A percentile compares a stretch with the other conserved stretches of the same genome.
Conservation (phyloP, 2,888 invertebrate genomes). For the Acrobasis suavella region DNA sequence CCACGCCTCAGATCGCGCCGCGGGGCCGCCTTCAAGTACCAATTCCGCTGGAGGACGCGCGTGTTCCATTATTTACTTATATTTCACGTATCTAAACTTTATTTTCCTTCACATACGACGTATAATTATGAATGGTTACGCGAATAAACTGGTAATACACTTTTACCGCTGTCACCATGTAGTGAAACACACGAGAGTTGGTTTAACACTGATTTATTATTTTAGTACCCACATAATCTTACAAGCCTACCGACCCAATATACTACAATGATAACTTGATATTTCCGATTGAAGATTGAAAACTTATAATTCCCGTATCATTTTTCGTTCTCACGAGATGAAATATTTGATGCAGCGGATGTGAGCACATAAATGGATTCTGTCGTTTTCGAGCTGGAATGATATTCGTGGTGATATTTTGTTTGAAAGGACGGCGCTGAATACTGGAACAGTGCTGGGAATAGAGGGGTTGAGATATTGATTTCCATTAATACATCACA, state of each 20-base stretch:
- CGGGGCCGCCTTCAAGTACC: background rate
- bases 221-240: too few relatives aligned
- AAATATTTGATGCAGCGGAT: slow-evolving; percentile 17
- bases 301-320: slow-evolving; percentile 14
- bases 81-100: background rate
- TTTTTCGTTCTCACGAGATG: slow-evolving; percentile 9
- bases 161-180: background rate
- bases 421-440: slow-evolving; percentile 10
- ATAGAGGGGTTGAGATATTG: background rate
- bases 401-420: slow-evolving; percentile 13
- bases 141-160: background rate
- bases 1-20: background rate
- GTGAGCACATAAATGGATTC: slow-evolving; percentile 12
- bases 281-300: background rate
- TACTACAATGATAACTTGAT: background rate
- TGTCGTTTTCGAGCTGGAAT: slow-evolving; percentile 14
- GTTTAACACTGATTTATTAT: too few relatives aligned
- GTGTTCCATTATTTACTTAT: background rate
- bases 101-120: background rate
- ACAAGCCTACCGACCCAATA: too few relatives aligned
- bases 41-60: too few relatives aligned
- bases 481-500: background rate
- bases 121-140: background rate
- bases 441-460: slow-evolving; percentile 3
- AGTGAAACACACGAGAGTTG: background rate